A percentile compares a stretch with the other conserved stretches of the same genome.
These are phyloP conservation scores for Hippocampus zosterae DNA, from an alignment of 2,113 vertebrate genomes.

Conservation along the genomic window DNA sequence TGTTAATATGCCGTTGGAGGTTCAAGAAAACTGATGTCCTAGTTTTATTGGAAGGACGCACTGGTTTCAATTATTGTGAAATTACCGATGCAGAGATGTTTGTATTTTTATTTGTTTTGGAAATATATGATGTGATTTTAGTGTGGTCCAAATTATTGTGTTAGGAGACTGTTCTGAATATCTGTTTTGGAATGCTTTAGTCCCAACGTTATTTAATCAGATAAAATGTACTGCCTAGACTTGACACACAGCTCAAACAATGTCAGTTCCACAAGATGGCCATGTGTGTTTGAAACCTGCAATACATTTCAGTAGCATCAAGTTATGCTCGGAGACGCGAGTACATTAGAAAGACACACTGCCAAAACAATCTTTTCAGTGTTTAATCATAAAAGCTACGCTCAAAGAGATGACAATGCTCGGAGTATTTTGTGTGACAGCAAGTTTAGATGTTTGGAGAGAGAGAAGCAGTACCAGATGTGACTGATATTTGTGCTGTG, in stretches of 20 bases:
- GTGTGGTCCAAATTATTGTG: constrained; percentile 13
- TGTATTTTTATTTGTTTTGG: constrained; percentile 11
- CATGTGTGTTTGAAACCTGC: constrained; percentile 16
- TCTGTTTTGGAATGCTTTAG: constrained; percentile 12
- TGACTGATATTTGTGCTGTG: constrained; percentile 35
- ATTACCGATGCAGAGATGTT: neutral
- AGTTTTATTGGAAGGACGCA: constrained; percentile 5
- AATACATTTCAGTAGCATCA: constrained; percentile 36
- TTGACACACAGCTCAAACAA: constrained; percentile 26
- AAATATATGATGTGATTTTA: constrained; percentile 6
- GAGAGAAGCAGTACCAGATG: constrained; percentile 62
- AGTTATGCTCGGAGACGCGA: constrained; percentile 18
- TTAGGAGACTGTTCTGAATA: constrained; percentile 1
- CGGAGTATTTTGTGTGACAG: constrained; percentile 49
- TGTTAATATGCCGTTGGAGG: neutral
- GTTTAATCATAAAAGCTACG: constrained; percentile 20
- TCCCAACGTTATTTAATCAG: constrained; percentile 2
- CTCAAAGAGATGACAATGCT: constrained; percentile 37
- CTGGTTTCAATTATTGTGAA: neutral
- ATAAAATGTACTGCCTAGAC: constrained; percentile 28
- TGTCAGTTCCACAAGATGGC: constrained; percentile 31
- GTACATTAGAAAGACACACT: constrained; percentile 33
- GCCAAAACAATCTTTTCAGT: constrained; percentile 38
- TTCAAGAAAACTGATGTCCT: neutral
- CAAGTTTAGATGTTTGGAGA: constrained; percentile 45